Percentiles rank a stretch among this genome's conserved stretches.
phyloP scores from a whole-genome alignment of 1,140 invertebrate species.

The Lepidurus couesii region DNA sequence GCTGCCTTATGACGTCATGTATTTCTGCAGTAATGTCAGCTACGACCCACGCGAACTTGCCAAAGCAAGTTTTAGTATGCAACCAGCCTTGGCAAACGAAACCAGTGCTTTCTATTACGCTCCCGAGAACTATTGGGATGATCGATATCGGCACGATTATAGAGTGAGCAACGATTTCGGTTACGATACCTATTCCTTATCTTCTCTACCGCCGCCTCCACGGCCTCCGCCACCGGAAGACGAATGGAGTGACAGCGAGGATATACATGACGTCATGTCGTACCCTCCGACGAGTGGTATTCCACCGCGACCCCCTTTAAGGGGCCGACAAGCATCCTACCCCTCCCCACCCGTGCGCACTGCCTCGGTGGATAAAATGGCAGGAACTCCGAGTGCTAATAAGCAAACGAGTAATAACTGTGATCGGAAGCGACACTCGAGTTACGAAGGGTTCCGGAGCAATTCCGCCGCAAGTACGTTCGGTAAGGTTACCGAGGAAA shows the following conservation, averaged over 20 bases:
- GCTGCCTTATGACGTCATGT: not conserved
- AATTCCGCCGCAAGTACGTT: not conserved
- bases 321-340: not conserved
- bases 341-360: not conserved
- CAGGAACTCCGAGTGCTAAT: not conserved
- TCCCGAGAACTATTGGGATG: not conserved
- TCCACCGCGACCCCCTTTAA: slow-evolving; percentile 13
- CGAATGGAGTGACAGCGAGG: slow-evolving; percentile 16
- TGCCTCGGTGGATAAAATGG: not conserved
- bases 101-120: not conserved
- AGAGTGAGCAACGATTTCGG: not conserved
- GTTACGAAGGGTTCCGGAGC: slow-evolving; percentile 12
- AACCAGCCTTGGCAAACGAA: slow-evolving; percentile 3
- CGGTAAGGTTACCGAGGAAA: slow-evolving; percentile 23
- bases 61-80: slow-evolving; percentile 12
- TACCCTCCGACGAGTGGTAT: not conserved
- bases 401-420: not conserved
- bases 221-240: slow-evolving; percentile 32
- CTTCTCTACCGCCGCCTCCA: slow-evolving; percentile 20
- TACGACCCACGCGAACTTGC: slow-evolving; percentile 17
- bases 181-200: not conserved
- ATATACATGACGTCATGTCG: not conserved
- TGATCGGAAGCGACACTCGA: not conserved
- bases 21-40: slow-evolving; percentile 19
- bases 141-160: not conserved